Evolutionary conservation across 2,113 vertebrate species (phyloP).

Genomic region (Calidris pygmaea): DNA sequence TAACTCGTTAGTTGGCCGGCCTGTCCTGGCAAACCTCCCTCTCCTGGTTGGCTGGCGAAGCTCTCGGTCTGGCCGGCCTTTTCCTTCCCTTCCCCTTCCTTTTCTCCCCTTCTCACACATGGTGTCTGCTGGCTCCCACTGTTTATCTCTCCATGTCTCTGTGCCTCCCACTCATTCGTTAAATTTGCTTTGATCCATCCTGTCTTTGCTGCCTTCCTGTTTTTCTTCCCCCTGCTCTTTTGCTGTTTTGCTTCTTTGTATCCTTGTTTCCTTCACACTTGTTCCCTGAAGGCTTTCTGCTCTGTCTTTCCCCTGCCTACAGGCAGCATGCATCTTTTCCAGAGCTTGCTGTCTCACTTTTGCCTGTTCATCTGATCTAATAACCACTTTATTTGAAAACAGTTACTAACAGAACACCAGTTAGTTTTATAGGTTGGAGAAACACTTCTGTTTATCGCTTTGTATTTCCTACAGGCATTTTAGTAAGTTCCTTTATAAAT

Average conservation of each 20-base stretch:
- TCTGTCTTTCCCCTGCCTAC: background rate
- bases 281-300: constrained; percentile 30
- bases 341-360: background rate
- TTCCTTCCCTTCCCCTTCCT: background rate
- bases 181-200: constrained; percentile 51
- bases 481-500: background rate
- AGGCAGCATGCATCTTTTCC: background rate
- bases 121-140: constrained; percentile 49
- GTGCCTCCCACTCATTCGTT: constrained; percentile 47
- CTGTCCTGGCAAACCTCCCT: background rate
- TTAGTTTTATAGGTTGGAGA: background rate
- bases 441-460: background rate
- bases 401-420: background rate
- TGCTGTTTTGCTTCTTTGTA: constrained; percentile 30
- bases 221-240: constrained; percentile 29
- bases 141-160: constrained; percentile 48
- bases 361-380: background rate
- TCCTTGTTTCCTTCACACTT: constrained; percentile 22
- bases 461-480: background rate
- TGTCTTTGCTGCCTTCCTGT: constrained; percentile 29
- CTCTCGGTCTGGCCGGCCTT: background rate
- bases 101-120: constrained; percentile 22
- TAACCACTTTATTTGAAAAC: background rate
- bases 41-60: background rate
- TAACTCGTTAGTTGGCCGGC: background rate